Conservation (phyloP, 2,888 invertebrate species). For the Sinotaia quadrata region DNA sequence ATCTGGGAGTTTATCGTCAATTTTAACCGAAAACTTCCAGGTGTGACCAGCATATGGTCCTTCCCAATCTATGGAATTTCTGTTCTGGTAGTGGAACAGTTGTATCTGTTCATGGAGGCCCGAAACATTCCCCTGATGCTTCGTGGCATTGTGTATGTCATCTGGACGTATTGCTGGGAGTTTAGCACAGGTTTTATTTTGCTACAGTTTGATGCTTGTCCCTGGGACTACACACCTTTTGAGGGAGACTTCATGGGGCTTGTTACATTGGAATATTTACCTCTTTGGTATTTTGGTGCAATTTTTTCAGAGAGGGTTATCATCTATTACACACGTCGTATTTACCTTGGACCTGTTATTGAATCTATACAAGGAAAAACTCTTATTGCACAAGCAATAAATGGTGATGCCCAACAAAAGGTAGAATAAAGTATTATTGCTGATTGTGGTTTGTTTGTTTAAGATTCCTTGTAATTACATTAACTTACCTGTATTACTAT, state of each 20-base stretch:
- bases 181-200: constrained; percentile 74
- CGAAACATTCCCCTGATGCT: constrained; percentile 65
- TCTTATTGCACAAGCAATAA: constrained; percentile 2
- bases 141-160: constrained; percentile 71
- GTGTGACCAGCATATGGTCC: constrained; percentile 75
- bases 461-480: too few species aligned
- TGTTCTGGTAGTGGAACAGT: constrained; percentile 72
- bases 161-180: constrained; percentile 74
- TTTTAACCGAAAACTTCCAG: constrained; percentile 71
- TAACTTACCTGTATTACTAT: too few species aligned
- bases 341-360: constrained; percentile 57
- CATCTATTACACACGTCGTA: constrained; percentile 53
- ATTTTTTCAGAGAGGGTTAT: constrained; percentile 60
- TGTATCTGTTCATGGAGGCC: constrained; percentile 61
- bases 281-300: constrained; percentile 73
- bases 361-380: constrained; percentile 10
- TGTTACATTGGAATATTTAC: constrained; percentile 75
- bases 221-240: constrained; percentile 75
- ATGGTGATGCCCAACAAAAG: not conserved
- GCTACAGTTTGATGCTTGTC: constrained; percentile 73
- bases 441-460: too few species aligned
- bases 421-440: too few species aligned
- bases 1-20: constrained; percentile 74
- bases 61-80: constrained; percentile 73
- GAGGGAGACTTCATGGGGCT: constrained; percentile 74